Conservation (phyloP, 2,113 vertebrate genomes). For the Poeciliopsis turrubarensis region DNA sequence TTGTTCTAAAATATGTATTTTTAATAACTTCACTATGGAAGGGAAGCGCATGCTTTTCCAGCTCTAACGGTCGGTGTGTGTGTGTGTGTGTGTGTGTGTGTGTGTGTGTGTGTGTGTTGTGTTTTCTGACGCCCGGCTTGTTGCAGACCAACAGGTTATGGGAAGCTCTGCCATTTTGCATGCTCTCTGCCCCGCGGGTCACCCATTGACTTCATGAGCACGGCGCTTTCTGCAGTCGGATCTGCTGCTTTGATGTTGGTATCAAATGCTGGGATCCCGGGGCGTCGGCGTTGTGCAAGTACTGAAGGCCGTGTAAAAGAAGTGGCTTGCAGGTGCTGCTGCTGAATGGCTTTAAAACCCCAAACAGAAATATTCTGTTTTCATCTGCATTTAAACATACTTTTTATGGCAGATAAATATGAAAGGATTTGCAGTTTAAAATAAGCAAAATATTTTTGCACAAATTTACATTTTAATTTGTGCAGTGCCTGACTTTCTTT, state of each 20-base stretch:
- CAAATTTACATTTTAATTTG: constrained; percentile 25
- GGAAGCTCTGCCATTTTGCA: constrained; percentile 48
- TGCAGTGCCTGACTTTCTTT: not conserved
- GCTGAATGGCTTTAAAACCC: constrained; percentile 49
- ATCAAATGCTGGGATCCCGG: constrained; percentile 59
- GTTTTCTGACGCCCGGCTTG: not conserved
- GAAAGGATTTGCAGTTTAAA: constrained; percentile 9
- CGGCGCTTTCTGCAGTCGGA: constrained; percentile 53
- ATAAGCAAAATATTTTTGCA: constrained; percentile 6
- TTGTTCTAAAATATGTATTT: not conserved
- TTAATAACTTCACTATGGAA: not conserved
- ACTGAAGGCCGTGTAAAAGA: constrained; percentile 47
- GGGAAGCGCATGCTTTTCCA: not conserved
- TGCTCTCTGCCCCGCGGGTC: constrained; percentile 45
- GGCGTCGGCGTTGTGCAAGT: constrained; percentile 39
- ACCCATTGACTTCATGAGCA: constrained; percentile 35
- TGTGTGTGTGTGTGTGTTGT: no score
- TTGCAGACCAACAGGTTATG: constrained; percentile 35
- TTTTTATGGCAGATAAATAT: constrained; percentile 8
- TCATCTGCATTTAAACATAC: constrained; percentile 22
- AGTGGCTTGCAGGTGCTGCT: constrained; percentile 37
- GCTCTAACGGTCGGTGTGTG: not conserved
- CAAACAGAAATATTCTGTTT: constrained; percentile 35
- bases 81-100: no score
- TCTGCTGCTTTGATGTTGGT: constrained; percentile 69